phyloP scores from a whole-genome alignment of 2,888 invertebrate genomes.

The Tinea pellionella region DNA sequence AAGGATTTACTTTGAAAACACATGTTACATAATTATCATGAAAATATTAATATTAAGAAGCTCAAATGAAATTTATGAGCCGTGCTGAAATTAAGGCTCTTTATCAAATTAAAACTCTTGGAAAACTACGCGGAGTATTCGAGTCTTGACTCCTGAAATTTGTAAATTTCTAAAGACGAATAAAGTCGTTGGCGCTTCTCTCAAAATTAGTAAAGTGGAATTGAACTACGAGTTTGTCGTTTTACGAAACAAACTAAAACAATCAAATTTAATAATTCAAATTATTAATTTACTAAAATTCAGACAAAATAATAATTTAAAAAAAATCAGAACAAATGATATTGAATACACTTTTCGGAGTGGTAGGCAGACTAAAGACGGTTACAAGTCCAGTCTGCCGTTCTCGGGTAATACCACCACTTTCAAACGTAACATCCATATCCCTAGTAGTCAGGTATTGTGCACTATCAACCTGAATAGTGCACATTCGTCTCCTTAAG shows the following conservation, averaged over 20 bases:
- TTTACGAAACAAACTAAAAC: not conserved
- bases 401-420: too few species aligned
- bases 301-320: not conserved
- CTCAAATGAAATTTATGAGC: not conserved
- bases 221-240: not conserved
- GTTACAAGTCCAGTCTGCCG: too few species aligned
- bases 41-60: not conserved
- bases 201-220: not conserved
- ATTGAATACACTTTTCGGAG: too few species aligned
- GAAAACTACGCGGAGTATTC: not conserved
- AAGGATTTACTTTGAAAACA: too few species aligned
- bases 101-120: not conserved
- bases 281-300: not conserved
- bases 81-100: not conserved
- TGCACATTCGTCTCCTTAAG: too few species aligned
- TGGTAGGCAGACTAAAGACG: too few species aligned
- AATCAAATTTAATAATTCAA: not conserved
- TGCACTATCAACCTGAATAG: too few species aligned
- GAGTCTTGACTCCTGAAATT: not conserved
- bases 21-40: too few species aligned
- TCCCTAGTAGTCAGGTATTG: too few species aligned
- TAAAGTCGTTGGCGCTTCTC: not conserved
- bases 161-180: not conserved
- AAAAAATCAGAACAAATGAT: too few species aligned
- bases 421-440: too few species aligned